Evolutionary conservation across 92 coral and sea anemone species (phyloP).

Genomic region (Siderastrea radians): DNA sequence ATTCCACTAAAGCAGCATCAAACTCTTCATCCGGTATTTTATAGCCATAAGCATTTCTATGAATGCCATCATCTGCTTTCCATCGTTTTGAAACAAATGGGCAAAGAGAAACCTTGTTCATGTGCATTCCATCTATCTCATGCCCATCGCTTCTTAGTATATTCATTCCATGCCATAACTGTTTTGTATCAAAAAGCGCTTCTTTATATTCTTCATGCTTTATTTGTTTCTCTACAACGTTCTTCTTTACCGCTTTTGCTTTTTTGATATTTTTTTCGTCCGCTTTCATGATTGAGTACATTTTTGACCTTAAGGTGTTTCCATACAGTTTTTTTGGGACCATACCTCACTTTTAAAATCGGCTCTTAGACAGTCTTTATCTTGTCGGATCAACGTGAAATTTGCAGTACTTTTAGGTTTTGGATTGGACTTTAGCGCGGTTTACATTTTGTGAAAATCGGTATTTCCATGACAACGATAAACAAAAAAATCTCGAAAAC

Average conservation of each 20-base stretch:
- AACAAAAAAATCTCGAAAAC: too few species aligned
- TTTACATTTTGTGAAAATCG: too few species aligned
- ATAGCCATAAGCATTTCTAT: slow-evolving; percentile 31
- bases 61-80: slow-evolving; percentile 9
- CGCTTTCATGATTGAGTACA: slow-evolving; percentile 27
- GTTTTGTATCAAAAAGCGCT: neutral
- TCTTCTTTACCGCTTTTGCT: slow-evolving; percentile 29
- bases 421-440: too few species aligned
- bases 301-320: slow-evolving; percentile 53
- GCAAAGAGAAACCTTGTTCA: slow-evolving; percentile 17
- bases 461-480: too few species aligned
- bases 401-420: too few species aligned
- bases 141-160: slow-evolving; percentile 6
- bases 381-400: too few species aligned
- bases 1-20: too few species aligned
- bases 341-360: too few species aligned
- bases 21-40: too few species aligned
- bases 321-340: too few species aligned
- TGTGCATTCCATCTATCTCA: neutral
- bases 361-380: too few species aligned
- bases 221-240: slow-evolving; percentile 20
- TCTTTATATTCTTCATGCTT: slow-evolving; percentile 6
- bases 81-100: slow-evolving; percentile 28
- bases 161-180: slow-evolving; percentile 9
- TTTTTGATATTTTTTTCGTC: neutral